Evolutionary conservation across 2,113 vertebrate genomes (phyloP).

Genomic region (Prionailurus viverrinus): DNA sequence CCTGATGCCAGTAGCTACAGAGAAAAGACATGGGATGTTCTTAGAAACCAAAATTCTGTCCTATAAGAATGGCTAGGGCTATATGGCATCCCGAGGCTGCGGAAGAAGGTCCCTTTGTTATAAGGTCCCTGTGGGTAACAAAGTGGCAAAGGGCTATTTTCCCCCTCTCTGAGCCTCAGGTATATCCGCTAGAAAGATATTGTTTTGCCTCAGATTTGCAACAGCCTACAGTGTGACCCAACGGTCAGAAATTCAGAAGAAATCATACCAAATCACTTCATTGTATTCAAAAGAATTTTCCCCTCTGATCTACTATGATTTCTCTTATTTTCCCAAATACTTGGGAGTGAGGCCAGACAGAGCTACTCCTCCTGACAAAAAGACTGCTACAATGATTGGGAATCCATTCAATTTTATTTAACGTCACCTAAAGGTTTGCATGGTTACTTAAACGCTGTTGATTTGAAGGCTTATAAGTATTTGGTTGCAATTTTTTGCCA

Average conservation of each 20-base stretch:
- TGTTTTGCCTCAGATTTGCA: neutral
- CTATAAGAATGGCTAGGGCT: neutral
- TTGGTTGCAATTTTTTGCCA: neutral
- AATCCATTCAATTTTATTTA: slow-evolving; percentile 7
- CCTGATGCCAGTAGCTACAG: neutral
- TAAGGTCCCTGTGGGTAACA: neutral
- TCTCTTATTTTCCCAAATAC: slow-evolving; percentile 15
- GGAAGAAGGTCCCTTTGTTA: neutral
- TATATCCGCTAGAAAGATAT: neutral
- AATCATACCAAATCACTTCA: neutral
- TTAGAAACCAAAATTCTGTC: neutral
- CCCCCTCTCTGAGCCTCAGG: neutral
- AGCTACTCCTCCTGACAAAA: neutral
- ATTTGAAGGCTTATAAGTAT: slow-evolving; percentile 31
- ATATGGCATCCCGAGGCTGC: neutral
- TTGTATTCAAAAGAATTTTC: neutral
- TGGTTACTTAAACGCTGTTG: neutral
- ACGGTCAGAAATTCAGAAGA: neutral
- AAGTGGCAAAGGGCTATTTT: neutral
- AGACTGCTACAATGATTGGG: neutral
- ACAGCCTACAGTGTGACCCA: neutral
- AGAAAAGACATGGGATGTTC: neutral
- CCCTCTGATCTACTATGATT: neutral
- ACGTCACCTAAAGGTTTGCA: neutral
- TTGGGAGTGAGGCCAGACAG: neutral